Base-by-base conservation (phyloP, 2,888 invertebrate species). In the Malachius bipustulatus region DNA sequence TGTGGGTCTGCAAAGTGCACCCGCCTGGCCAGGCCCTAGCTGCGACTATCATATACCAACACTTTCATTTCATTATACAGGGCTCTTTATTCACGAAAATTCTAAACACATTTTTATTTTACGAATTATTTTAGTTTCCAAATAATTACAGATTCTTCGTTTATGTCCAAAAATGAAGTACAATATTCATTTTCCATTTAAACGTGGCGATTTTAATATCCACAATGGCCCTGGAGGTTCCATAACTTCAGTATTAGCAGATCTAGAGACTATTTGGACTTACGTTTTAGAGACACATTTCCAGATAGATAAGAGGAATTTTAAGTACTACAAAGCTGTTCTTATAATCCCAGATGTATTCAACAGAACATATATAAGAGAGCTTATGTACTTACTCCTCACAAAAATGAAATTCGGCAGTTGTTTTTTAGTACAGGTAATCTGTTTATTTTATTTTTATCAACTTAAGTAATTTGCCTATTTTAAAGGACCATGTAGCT, bases 301-400 rank as follows among this genome's bases (percentile, higher is more conserved):
- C 44, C 76, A 77, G 44, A 88, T 94, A 52, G 74, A 75, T 2
- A 57, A 72, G 6, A 64, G 65, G 42, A 76, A 80, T 42, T 67
- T 85, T 3, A 69, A 81, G 56, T 75, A 79, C 48, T 91, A 88
- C 55, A 75, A 83, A 59, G 91, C 83, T 35, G 87, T 94, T 2
- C 65, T 94, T 11, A 69, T 94, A 14, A 78, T 94, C 50, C 85
- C 90, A 9, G 93, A 91, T 64, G 79, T 91, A 45, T 93, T 90
- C 57, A 82, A 82, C 42, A 73, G 90, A 44, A 77, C 75, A 32
- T 82, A 91, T 62, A 68, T 93, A 24, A 82, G 85, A 53, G 88
- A 87, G 60, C 62, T 93, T 34, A 83, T 84, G 55, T 80, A 80
- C 27, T 59, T 94, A 34, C 60, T 94, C 42, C 61, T 94, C 3